Evolutionary conservation across 2,113 vertebrate genomes (phyloP).

Genomic region (Ursus arctos): DNA sequence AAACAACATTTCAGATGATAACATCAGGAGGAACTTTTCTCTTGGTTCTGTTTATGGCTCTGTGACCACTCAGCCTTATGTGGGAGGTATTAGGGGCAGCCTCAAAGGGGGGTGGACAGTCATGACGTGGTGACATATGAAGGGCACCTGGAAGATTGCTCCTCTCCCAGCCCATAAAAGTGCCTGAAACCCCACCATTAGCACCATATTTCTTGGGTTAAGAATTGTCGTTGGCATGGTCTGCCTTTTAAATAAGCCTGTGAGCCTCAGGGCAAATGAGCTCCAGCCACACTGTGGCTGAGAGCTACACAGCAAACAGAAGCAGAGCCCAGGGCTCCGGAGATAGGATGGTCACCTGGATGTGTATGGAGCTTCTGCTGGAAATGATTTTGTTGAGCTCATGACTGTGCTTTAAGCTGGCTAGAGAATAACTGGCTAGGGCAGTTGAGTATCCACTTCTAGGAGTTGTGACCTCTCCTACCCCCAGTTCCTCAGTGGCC

Average conservation of each 20-base stretch:
- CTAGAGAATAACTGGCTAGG: neutral
- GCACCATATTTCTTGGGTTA: neutral
- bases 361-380: neutral
- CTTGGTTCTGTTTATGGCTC: neutral
- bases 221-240: neutral
- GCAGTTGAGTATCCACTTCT: neutral
- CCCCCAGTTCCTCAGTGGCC: neutral
- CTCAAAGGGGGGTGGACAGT: neutral
- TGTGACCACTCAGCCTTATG: neutral
- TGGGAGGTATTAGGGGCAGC: neutral
- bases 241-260: neutral
- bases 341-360: neutral
- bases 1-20: conserved; percentile 24
- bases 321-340: neutral
- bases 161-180: neutral
- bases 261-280: neutral
- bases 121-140: neutral
- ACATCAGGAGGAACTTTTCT: neutral
- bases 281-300: neutral
- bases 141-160: neutral
- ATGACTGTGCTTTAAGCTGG: neutral
- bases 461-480: neutral
- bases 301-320: neutral
- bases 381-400: neutral
- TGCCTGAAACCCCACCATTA: neutral